These are phyloP conservation scores for Micromys minutus DNA, from an alignment of 2,113 vertebrate genomes.

Conservation along the genomic window DNA sequence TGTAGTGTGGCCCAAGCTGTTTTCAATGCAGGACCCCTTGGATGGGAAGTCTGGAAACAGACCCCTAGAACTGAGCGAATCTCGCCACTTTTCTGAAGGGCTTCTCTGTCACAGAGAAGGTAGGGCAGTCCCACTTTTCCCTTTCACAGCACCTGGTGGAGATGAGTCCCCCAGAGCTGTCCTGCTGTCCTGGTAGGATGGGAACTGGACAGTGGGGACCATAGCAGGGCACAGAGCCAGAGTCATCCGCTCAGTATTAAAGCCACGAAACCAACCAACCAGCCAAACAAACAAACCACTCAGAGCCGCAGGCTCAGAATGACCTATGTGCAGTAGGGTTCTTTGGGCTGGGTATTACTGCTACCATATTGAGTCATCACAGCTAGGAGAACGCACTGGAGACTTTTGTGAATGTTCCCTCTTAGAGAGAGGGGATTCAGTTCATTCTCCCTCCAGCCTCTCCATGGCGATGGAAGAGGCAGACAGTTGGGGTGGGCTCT, in stretches of 20 bases:
- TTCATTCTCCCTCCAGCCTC: too few species aligned
- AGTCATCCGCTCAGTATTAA: background rate
- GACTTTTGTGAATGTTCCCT: background rate
- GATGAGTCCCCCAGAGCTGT: background rate
- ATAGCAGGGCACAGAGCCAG: too few species aligned
- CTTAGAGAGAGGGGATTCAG: background rate
- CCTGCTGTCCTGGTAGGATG: too few species aligned
- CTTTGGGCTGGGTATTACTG: background rate
- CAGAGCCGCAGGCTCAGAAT: too few species aligned
- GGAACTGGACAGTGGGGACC: background rate
- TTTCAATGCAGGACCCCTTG: background rate
- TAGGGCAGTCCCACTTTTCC: too few species aligned
- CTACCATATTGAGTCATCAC: background rate
- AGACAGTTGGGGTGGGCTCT: background rate
- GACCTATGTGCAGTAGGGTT: background rate
- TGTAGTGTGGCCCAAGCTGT: background rate
- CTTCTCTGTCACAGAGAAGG: background rate
- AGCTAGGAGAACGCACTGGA: background rate
- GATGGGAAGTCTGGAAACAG: background rate
- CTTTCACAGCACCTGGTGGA: background rate
- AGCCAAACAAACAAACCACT: background rate
- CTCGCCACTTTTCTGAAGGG: rapidly evolving
- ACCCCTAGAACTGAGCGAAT: background rate
- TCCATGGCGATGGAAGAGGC: background rate
- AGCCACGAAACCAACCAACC: background rate